phyloP scores from a whole-genome alignment of 2,888 invertebrate species.

The Parnassius apollo region DNA sequence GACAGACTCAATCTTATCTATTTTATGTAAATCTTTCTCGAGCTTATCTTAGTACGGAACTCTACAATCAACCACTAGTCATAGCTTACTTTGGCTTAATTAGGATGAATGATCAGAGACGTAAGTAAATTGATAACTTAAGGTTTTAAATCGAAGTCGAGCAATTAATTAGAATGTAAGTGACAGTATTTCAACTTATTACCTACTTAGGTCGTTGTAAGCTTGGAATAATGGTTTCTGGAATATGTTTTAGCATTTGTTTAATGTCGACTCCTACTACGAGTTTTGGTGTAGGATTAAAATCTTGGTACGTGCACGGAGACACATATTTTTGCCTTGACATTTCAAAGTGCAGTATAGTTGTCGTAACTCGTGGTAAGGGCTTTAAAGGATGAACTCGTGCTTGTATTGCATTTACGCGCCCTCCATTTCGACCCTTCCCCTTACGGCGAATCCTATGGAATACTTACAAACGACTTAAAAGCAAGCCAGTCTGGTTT shows the following conservation, averaged over 20 bases:
- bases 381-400: constrained; percentile 68
- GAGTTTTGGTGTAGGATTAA: constrained; percentile 32
- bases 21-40: constrained; percentile 35
- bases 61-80: constrained; percentile 17
- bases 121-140: constrained; percentile 1
- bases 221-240: constrained; percentile 55
- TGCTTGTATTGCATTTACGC: constrained; percentile 74
- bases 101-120: constrained; percentile 11
- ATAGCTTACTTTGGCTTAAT: constrained; percentile 4
- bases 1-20: constrained; percentile 34
- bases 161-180: constrained; percentile 6
- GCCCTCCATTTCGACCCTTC: constrained; percentile 78
- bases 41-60: constrained; percentile 24
- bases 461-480: constrained; percentile 76
- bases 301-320: background rate
- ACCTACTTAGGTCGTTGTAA: constrained; percentile 51
- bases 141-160: constrained; percentile 1
- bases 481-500: constrained; percentile 76
- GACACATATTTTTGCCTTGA: constrained; percentile 35
- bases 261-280: background rate
- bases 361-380: constrained; percentile 56
- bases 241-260: background rate
- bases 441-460: constrained; percentile 77
- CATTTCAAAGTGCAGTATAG: constrained; percentile 38
- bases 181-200: constrained; percentile 64